A percentile compares a stretch with the other conserved stretches of the same genome.
phyloP scores from a whole-genome alignment of 2,888 invertebrate genomes.

The Hyles lineata region DNA sequence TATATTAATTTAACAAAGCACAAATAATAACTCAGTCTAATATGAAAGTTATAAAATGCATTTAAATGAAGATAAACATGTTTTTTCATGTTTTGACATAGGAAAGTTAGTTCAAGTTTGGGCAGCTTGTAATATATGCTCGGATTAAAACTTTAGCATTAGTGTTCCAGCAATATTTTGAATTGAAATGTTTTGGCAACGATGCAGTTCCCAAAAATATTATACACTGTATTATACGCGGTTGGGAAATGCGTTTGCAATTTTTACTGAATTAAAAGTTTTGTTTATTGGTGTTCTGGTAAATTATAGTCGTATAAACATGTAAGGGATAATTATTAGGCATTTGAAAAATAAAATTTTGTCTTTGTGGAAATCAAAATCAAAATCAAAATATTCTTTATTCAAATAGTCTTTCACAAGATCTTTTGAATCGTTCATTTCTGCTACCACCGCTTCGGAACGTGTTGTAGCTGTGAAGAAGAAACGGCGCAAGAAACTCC shows the following conservation, averaged over 20 bases:
- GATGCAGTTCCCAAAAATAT: slow-evolving; percentile 20
- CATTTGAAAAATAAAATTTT: too few relatives aligned
- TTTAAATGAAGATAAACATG: slow-evolving; percentile 5
- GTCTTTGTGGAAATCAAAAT: too few relatives aligned
- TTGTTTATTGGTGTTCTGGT: neutral
- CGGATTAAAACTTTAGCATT: slow-evolving; percentile 23
- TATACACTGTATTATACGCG: neutral
- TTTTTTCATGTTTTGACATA: neutral
- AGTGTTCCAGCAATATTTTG: slow-evolving; percentile 18
- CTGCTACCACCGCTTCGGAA: too few relatives aligned
- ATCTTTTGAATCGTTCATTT: too few relatives aligned
- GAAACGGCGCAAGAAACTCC: too few relatives aligned
- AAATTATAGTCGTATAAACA: too few relatives aligned
- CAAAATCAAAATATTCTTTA: too few relatives aligned
- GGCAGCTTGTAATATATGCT: slow-evolving; percentile 14
- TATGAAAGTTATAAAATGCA: neutral
- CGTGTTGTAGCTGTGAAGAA: too few relatives aligned
- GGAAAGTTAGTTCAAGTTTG: slow-evolving; percentile 20
- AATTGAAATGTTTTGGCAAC: slow-evolving; percentile 11
- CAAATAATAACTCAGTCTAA: neutral
- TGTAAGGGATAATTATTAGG: too few relatives aligned
- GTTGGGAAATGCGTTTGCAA: neutral
- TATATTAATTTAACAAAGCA: too few relatives aligned
- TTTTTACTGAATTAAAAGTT: neutral
- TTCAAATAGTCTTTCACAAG: too few relatives aligned